phyloP scores from a whole-genome alignment of 2,797 vertebrate species.

The Odontamblyopus lacepedii region DNA sequence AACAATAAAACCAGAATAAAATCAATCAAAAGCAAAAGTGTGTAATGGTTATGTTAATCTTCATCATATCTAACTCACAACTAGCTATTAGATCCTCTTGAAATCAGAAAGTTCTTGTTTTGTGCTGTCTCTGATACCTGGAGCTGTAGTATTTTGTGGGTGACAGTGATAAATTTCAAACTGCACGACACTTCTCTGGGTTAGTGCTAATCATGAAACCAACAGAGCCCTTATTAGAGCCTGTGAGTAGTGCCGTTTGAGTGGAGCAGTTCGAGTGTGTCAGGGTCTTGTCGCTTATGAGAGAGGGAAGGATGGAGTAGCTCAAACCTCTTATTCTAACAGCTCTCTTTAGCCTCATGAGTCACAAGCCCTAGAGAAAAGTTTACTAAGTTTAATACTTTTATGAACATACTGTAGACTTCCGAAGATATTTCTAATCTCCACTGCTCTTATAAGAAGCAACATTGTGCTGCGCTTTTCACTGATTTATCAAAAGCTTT shows the following conservation, averaged over 20 bases:
- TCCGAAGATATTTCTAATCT: too few species aligned
- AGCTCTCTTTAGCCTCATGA: not conserved
- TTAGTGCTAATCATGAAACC: too few species aligned
- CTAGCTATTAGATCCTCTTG: too few species aligned
- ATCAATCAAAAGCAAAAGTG: too few species aligned
- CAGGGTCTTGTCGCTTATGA: not conserved
- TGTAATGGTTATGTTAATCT: too few species aligned
- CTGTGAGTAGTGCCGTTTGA: not conserved
- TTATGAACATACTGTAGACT: too few species aligned
- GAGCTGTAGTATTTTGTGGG: not conserved
- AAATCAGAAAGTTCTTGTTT: not conserved
- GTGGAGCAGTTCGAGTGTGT: not conserved
- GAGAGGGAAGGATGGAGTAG: not conserved
- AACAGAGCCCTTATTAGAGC: not conserved
- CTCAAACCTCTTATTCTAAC: not conserved
- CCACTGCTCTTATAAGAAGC: too few species aligned
- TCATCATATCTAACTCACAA: not conserved
- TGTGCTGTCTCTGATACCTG: not conserved
- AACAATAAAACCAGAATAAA: too few species aligned
- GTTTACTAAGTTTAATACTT: not conserved
- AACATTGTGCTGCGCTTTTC: too few species aligned
- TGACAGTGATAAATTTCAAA: not conserved
- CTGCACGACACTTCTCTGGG: not conserved
- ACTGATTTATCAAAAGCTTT: too few species aligned
- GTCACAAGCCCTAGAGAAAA: not conserved